phyloP scores from a whole-genome alignment of 2,888 invertebrate genomes.

The Agriopis marginaria region DNA sequence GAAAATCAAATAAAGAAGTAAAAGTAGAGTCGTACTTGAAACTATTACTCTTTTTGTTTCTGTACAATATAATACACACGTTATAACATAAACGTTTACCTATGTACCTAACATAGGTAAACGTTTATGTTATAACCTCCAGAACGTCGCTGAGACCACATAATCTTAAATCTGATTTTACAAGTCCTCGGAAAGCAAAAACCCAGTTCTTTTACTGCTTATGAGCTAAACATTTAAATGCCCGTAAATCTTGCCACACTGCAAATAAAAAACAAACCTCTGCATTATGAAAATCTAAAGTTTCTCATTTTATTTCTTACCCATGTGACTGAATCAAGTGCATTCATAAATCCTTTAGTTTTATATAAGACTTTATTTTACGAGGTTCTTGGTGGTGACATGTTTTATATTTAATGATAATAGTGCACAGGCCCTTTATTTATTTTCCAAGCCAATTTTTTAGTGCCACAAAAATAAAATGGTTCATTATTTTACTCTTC shows the following conservation, averaged over 20 bases:
- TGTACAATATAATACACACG: no score
- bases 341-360: slow-evolving; percentile 7
- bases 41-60: no score
- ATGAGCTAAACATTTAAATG: slow-evolving; percentile 28
- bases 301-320: slow-evolving; percentile 12
- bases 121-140: background rate
- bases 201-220: slow-evolving; percentile 22
- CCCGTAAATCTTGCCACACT: slow-evolving; percentile 26
- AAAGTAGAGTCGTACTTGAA: no score
- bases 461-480: no score
- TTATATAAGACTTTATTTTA: slow-evolving; percentile 6
- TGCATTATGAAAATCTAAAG: slow-evolving; percentile 21
- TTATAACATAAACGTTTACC: no score
- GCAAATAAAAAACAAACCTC: slow-evolving; percentile 19
- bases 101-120: no score
- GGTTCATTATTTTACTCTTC: no score
- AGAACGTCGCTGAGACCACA: background rate
- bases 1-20: no score
- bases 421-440: no score
- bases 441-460: no score
- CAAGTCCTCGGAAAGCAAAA: slow-evolving; percentile 10
- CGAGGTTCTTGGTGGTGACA: background rate
- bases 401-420: background rate
- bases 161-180: slow-evolving; percentile 12
- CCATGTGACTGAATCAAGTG: slow-evolving; percentile 7